Evolutionary conservation across 2,888 invertebrate genomes (phyloP).

Genomic region (Lycaena phlaeas): DNA sequence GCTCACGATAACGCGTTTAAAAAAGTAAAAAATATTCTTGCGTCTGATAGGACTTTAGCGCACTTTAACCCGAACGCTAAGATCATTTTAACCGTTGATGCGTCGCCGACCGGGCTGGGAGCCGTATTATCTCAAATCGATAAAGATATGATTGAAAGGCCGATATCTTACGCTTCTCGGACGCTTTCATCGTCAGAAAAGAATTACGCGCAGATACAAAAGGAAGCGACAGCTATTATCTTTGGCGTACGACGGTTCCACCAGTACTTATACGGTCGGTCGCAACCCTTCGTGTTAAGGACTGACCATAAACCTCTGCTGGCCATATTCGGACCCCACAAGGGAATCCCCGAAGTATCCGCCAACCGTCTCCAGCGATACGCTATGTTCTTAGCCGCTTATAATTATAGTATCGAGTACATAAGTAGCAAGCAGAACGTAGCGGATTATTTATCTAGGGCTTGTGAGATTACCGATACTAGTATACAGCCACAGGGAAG

Average conservation of each 20-base stretch:
- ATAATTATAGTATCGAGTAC: slow-evolving; percentile 25
- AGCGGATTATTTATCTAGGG: slow-evolving; percentile 20
- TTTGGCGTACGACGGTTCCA: slow-evolving; percentile 11
- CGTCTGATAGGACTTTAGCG: slow-evolving; percentile 10
- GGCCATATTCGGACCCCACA: slow-evolving; percentile 23
- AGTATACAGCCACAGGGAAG: too few species aligned
- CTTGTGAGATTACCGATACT: too few species aligned
- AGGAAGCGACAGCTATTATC: slow-evolving; percentile 13
- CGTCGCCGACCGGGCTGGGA: slow-evolving; percentile 13
- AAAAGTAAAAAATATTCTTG: slow-evolving; percentile 12
- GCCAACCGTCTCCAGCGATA: slow-evolving; percentile 24
- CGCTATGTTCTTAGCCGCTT: too few species aligned
- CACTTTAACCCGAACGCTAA: slow-evolving; percentile 11
- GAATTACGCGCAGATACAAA: slow-evolving; percentile 17
- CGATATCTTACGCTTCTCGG: slow-evolving; percentile 22
- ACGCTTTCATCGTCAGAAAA: slow-evolving; percentile 20
- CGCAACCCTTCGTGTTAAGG: slow-evolving; percentile 20
- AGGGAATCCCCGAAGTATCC: slow-evolving; percentile 24
- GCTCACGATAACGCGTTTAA: slow-evolving; percentile 12
- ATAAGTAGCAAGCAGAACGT: slow-evolving; percentile 21
- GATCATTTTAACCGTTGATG: slow-evolving; percentile 15
- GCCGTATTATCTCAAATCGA: slow-evolving; percentile 15
- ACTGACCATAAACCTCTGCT: slow-evolving; percentile 25
- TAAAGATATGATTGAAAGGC: slow-evolving; percentile 15
- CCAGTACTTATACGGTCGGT: slow-evolving; percentile 10